Evolutionary conservation across 1,140 invertebrate genomes (phyloP).

Genomic region (Physella acuta): DNA sequence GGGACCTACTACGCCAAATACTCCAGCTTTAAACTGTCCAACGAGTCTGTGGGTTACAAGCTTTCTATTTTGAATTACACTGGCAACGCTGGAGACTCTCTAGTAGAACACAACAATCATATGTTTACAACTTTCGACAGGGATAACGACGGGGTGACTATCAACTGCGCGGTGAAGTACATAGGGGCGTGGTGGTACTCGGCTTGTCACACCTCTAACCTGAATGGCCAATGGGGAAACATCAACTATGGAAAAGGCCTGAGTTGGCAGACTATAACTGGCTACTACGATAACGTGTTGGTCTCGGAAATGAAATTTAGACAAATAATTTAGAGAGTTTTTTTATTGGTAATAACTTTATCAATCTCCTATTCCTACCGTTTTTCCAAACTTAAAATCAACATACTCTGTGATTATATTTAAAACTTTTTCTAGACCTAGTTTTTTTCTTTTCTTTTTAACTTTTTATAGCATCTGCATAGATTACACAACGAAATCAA

Average conservation of each 20-base stretch:
- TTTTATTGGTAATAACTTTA: too few species aligned
- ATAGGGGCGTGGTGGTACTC: conserved; percentile 2
- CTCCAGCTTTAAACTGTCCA: neutral
- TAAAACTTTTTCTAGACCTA: too few species aligned
- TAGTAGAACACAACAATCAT: neutral
- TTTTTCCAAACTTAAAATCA: too few species aligned
- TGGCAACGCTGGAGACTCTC: conserved; percentile 4
- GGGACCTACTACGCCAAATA: neutral
- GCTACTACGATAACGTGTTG: neutral
- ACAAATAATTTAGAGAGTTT: too few species aligned
- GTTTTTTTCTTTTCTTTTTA: too few species aligned
- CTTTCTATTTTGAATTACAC: neutral
- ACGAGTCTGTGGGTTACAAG: neutral
- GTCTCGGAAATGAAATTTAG: conserved; percentile 14
- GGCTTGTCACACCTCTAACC: neutral
- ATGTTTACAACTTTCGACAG: conserved; percentile 4
- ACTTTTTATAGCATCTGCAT: too few species aligned
- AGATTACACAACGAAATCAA: too few species aligned
- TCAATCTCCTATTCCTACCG: too few species aligned
- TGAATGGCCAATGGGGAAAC: neutral
- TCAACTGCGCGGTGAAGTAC: neutral
- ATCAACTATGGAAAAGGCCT: neutral
- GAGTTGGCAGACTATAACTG: neutral
- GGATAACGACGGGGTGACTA: neutral
- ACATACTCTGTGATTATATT: too few species aligned